phyloP scores from a whole-genome alignment of 2,113 vertebrate species.

The Gadus chalcogrammus region DNA sequence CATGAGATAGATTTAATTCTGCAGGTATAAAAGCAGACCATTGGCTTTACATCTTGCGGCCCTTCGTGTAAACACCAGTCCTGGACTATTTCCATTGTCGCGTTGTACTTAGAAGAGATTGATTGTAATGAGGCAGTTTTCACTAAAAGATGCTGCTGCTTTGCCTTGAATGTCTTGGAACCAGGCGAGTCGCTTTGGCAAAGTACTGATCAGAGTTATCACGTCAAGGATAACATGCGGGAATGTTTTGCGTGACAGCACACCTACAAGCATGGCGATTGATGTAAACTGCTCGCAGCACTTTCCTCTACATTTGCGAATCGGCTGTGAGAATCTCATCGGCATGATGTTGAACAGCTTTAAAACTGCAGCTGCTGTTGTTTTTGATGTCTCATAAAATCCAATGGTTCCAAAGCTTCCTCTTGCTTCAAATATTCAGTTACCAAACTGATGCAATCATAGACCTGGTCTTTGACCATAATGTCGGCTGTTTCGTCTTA shows the following conservation, averaged over 20 bases:
- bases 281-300: background rate
- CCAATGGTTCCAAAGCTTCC: background rate
- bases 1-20: background rate
- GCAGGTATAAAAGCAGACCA: background rate
- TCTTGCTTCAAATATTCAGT: background rate
- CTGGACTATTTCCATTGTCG: background rate
- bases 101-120: constrained; percentile 7
- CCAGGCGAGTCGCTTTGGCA: constrained; percentile 1
- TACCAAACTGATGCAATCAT: background rate
- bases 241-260: background rate
- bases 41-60: constrained; percentile 2
- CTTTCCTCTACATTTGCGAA: constrained; percentile 6
- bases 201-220: constrained; percentile 5
- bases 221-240: constrained; percentile 1
- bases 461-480: background rate
- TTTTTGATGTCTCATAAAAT: background rate
- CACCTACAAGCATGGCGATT: background rate
- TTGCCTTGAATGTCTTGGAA: constrained; percentile 7
- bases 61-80: background rate
- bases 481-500: background rate
- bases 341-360: background rate
- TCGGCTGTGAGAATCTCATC: constrained; percentile 10
- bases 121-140: constrained; percentile 2
- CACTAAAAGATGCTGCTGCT: background rate
- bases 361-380: background rate